Percentiles rank a stretch among this genome's conserved stretches.
Evolutionary conservation across 2,113 vertebrate species (phyloP).

Genomic region (Pachyramphus minor): DNA sequence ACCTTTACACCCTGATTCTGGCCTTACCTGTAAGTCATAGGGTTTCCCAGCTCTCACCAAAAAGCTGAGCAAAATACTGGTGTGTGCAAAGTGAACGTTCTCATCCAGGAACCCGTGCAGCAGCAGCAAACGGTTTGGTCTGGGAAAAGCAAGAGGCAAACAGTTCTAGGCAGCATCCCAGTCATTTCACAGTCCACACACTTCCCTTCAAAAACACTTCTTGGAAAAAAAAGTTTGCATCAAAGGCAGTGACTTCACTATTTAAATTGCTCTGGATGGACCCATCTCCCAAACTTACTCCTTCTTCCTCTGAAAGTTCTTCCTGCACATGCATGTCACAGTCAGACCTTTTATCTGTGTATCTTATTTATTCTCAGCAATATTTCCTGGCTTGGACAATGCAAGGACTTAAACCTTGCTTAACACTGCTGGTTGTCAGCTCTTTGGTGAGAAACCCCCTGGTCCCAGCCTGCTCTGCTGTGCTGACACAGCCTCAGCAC

Average conservation of each 20-base stretch:
- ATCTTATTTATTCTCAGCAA: neutral
- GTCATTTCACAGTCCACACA: neutral
- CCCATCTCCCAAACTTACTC: neutral
- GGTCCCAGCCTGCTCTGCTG: neutral
- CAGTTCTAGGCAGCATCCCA: neutral
- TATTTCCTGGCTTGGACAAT: neutral
- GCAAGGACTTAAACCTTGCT: neutral
- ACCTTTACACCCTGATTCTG: neutral
- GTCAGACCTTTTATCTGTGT: neutral
- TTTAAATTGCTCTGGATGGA: neutral
- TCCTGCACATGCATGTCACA: neutral
- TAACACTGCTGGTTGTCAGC: neutral
- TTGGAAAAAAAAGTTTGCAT: neutral
- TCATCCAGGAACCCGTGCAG: constrained; percentile 83
- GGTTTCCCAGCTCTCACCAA: constrained; percentile 84
- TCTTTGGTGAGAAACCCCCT: neutral
- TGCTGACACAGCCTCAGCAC: neutral
- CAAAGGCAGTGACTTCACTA: neutral
- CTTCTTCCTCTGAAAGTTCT: neutral
- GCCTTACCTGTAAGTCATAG: constrained; percentile 80
- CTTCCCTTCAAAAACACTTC: neutral
- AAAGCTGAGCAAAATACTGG: constrained; percentile 83
- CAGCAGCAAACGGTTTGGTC: constrained; percentile 80
- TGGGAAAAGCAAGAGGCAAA: constrained; percentile 49
- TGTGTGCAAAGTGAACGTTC: constrained; percentile 86